Base-by-base conservation (phyloP, 2,888 invertebrate species). In the Dasysyrphus albostriatus region DNA sequence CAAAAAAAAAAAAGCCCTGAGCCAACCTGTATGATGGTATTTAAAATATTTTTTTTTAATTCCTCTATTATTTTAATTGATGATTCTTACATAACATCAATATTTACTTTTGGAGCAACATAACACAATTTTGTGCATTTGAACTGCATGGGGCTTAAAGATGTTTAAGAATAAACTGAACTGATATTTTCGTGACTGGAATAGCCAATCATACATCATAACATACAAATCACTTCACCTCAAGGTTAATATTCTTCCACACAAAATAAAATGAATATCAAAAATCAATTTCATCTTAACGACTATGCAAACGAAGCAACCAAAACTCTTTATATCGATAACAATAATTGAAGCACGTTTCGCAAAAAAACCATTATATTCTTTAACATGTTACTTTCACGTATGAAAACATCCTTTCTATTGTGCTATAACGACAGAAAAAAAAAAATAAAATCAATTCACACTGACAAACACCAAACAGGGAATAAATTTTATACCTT, bases 401-500 rank as follows among this genome's bases (percentile, higher is more conserved):
- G 14, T 61, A 14, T 61, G n/a, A 44, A 44, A 65, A 0, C 10
- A 42, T 6, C 47, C 10, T 32, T 44, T 32, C 12, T 32, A 65
- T 10, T n/a, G 14, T 3, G 24, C 24, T 39, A 61, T 39, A 39
- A 39, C 7, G 37, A 19, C 37, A 58, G 3, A 24, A 34, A 37
- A 9, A 16, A 37, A n/a, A 42, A 47, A 34, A 32, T 49, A 51
- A 51, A 67, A 67, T 67, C 67, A 42, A 67, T 65, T 77, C 67
- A 3, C 69, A 77, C 58, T 69, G 85, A 82, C 85, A 85, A 85
- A 81, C 67, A 59, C 67, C 73, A 61, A 80, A 75, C 42, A 34
- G 61, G 34, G 42, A 63, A 74, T 63, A 76, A 75, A 81, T 69
- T 61, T 73, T 72, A 67, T 77, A 73, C 58, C 42, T 59, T 54